Evolutionary conservation across 2,113 vertebrate genomes (phyloP), one percentile per base, ranked within the genome.

Genomic region (Donacobius atricapilla): DNA sequence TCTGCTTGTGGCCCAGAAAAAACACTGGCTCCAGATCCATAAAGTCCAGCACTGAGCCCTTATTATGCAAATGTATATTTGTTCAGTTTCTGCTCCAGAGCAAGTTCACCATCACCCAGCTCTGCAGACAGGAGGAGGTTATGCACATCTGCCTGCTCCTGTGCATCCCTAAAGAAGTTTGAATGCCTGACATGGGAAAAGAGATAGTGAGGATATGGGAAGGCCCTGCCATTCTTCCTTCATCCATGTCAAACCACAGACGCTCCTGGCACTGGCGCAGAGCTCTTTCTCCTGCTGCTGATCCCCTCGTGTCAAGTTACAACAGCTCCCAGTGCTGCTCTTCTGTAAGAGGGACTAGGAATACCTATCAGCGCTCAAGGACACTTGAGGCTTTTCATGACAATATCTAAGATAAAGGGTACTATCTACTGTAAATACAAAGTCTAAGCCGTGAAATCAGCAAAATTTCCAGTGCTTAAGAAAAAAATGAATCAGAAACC

Each of bases 391-490:
- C 50, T 89, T 93, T 87, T 80, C 31, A 17, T 65, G 69, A 19
- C 27, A 69, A 42, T 45, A 30, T 11, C 72, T 53, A 47, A 88
- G 37, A 91, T 70, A 83, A 93, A 91, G 66, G 63, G 5, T 80
- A 15, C 33, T 89, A 42, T 54, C 57, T 63, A 45, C 78, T 85
- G 61, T 45, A 87, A 87, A 76, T 63, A 42, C n/a, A 45, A 93
- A 76, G n/a, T 24, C 44, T 53, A 64, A 91, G 15, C 53, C 79
- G 66, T 83, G 54, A 85, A 85, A 93, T 79, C 78, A 92, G 87
- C 72, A 85, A 57, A 81, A 96, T 48, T 93, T 84, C 72, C 68
- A 66, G 23, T 27, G n/a, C n/a, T n/a, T n/a, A n/a, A n/a, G n/a
- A n/a, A n/a, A n/a, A n/a, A n/a, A n/a, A n/a, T 57, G 6, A 60